Evolutionary conservation across 1,140 invertebrate genomes (phyloP), one percentile per base, ranked within the genome.

Genomic region (Drosophila bocqueti): DNA sequence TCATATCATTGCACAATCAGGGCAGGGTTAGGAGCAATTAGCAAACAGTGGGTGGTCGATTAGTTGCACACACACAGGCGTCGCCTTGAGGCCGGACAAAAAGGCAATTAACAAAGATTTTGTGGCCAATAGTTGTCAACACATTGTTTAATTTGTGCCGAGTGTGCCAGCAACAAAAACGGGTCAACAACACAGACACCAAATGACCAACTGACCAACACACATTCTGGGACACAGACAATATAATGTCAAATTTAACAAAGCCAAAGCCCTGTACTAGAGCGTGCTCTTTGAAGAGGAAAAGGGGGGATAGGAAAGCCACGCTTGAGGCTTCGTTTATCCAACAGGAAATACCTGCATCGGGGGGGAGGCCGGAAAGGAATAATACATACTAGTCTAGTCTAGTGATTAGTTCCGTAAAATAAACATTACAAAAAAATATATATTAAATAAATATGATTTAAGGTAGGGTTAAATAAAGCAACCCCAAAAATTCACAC

Each of bases 61-160:
- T 76, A 77, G 62, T 60, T 55, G 54, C 72, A 77, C 55, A 76
- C 52, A 24, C 29, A 38, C 34, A 29, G 24, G 24, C 67, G 9
- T 4, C 45, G 45, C 50, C 75, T 68, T 61, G 47, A 62, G 52
- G 76, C 38, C 67, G 60, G 62, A 79, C 76, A 79, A 79, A 79
- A 79, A 79, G 76, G 77, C 77, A 79, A 79, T 79, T 79, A 79
- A 79, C 77, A 79, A 79, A 79, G 76, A 79, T 79, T 79, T 79
- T 79, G 77, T 79, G 77, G 77, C 67, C 76, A 79, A 79, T 79
- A 79, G 77, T 73, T 79, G 76, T 79, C 77, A 80, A 72, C 77
- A 79, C 67, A 79, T 79, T 79, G 77, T 79, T 79, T 79, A 79
- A 79, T 79, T 79, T 77, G 72, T 64, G 69, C 72, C 57, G 10